Base-by-base conservation (phyloP, 2,797 vertebrate species). In the Harpagifer antarcticus region DNA sequence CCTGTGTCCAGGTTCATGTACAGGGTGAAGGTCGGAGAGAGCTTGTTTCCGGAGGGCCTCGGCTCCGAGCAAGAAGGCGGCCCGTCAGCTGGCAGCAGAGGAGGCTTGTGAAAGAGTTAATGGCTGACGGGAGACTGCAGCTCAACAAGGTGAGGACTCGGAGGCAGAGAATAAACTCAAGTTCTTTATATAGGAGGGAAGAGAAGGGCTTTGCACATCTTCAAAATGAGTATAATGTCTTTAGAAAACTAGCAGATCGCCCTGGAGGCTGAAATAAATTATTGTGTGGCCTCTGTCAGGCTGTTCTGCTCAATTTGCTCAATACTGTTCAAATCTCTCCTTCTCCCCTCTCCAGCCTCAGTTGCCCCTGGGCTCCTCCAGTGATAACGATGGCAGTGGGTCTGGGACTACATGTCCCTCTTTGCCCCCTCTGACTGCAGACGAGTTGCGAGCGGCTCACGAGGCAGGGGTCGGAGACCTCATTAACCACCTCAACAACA, bases 41-140 rank as follows among this genome's bases (percentile, higher is more conserved):
- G 79, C 33, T 88, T 96, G 48, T 99, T 97, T 84, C 93, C 96
- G 15, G 92, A 96, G 31, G 31, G 97, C 96, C 50, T 96, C 96
- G 0, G 98, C 98, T 56, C 97, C 97, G 58, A 99, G 96, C 92
- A 99, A 99, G 91, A 99, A 99, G 76, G 96, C 95, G 20, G 97
- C 97, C 0, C 97, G 97, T 83, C 98, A 98, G 91, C 94, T 99
- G 92, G 97, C 98, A 0, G 98, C 98, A 0, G 97, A 99, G 82
- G 96, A 96, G 49, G 97, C 98, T 3, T 3, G 96, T 99, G 87
- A 98, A 96, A 87, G 96, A 96, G 53, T 92, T 99, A 70, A 93
- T 96, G 17, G 95, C 94, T 55, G 96, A 97, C 2, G 94, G 95
- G 62, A 92, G 83, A 63, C 85, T 96, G 40, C 89, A 95, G 16